phyloP scores from a whole-genome alignment of 1,140 invertebrate genomes.

The Dolichoris vasculosae region DNA sequence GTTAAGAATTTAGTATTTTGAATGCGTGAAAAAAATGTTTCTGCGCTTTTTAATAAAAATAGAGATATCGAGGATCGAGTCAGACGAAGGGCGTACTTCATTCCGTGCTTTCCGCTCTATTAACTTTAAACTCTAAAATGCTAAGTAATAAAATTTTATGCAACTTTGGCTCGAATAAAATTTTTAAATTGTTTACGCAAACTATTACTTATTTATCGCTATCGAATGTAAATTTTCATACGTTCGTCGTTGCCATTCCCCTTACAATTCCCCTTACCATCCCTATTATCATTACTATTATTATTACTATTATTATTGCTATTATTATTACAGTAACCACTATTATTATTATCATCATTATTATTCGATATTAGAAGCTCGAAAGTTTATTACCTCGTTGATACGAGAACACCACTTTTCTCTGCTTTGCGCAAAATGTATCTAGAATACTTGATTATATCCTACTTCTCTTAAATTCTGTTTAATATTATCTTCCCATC shows the following conservation, averaged over 20 bases:
- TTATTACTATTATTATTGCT: background rate
- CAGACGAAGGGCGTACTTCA: background rate
- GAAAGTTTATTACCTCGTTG: background rate
- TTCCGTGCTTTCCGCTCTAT: conserved; percentile 3
- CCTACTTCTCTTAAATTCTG: background rate
- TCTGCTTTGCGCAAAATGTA: background rate
- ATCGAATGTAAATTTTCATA: background rate
- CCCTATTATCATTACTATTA: background rate
- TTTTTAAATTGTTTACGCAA: conserved; percentile 8
- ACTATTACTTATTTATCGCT: background rate
- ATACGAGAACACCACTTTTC: background rate
- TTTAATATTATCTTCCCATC: background rate
- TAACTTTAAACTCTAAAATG: conserved; percentile 15
- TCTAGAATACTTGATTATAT: conserved; percentile 3
- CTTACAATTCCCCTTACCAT: background rate
- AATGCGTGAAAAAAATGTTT: background rate
- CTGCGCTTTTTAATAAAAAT: background rate
- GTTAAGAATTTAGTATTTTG: background rate
- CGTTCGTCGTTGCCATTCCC: background rate
- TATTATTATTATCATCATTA: background rate
- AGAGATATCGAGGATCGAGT: background rate
- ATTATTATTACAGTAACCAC: background rate
- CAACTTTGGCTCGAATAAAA: background rate
- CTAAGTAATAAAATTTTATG: conserved; percentile 13
- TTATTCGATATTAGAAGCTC: background rate